These are phyloP conservation scores for Trypoxylon attenuatum DNA, from an alignment of 2,888 invertebrate genomes.

Conservation along the genomic window DNA sequence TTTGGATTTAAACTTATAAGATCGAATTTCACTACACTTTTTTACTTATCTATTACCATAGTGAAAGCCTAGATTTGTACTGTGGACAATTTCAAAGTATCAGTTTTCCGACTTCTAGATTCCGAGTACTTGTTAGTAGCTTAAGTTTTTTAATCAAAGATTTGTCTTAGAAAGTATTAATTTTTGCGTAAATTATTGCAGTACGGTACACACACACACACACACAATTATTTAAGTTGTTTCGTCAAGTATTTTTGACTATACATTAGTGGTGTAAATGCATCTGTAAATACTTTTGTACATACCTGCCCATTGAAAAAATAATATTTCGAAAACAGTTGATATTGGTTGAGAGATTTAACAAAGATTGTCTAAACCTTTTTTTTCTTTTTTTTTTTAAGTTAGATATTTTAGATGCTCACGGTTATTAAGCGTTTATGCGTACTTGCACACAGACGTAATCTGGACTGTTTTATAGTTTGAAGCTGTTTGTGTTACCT, in stretches of 20 bases:
- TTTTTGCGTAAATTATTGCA: conserved; percentile 68
- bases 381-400: conserved; percentile 25
- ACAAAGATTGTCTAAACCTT: conserved; percentile 47
- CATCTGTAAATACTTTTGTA: conserved; percentile 68
- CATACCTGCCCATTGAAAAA: conserved; percentile 54
- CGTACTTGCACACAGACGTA: too few species aligned
- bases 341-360: conserved; percentile 50
- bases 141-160: conserved; percentile 68
- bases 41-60: conserved; percentile 25
- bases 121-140: conserved; percentile 52
- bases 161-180: conserved; percentile 64
- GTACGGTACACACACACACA: too few species aligned
- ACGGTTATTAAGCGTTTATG: conserved; percentile 23
- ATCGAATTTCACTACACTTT: conserved; percentile 27
- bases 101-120: conserved; percentile 34
- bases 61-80: conserved; percentile 31
- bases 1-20: conserved; percentile 34
- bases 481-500: too few species aligned
- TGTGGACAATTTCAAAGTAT: conserved; percentile 21
- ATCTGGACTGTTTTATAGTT: too few species aligned
- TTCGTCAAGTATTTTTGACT: conserved; percentile 45
- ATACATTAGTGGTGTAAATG: conserved; percentile 58
- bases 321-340: conserved; percentile 51
- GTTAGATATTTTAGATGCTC: conserved; percentile 20
- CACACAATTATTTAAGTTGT: conserved; percentile 55